These are phyloP conservation scores for Nesidiocoris tenuis DNA, from an alignment of 2,888 invertebrate genomes.

Conservation along the genomic window DNA sequence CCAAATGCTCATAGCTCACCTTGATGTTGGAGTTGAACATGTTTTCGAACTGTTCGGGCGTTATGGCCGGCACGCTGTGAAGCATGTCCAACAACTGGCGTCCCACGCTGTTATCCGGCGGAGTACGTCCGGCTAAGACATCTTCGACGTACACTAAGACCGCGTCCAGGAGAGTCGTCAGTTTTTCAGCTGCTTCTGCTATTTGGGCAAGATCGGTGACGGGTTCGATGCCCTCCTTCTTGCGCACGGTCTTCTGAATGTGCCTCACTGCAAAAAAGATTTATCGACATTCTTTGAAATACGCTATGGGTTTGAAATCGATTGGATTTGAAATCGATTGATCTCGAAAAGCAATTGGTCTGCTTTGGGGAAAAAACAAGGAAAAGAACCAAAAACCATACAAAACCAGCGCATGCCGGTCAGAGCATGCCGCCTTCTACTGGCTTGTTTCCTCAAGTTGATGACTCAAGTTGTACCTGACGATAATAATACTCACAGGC, in stretches of 20 bases:
- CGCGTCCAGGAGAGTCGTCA: constrained; percentile 59
- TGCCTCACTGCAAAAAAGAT: constrained; percentile 61
- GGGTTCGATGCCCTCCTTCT: constrained; percentile 65
- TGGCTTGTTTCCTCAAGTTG: no score
- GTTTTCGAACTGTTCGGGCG: constrained; percentile 83
- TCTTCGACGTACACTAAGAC: constrained; percentile 87
- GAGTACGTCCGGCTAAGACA: constrained; percentile 75
- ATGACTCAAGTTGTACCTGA: no score
- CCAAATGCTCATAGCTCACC: constrained; percentile 53
- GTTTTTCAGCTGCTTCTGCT: constrained; percentile 76
- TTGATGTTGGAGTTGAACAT: constrained; percentile 96
- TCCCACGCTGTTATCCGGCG: constrained; percentile 84
- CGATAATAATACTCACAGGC: constrained; percentile 61
- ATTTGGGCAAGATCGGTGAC: constrained; percentile 77
- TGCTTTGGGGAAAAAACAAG: no score
- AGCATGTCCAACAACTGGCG: constrained; percentile 87
- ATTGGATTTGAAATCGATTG: no score
- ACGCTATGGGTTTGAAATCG: no score
- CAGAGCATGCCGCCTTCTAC: no score
- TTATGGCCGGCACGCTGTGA: constrained; percentile 88
- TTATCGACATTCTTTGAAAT: no score
- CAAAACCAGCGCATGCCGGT: no score
- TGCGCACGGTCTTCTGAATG: constrained; percentile 75
- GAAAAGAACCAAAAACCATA: no score
- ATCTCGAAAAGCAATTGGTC: no score